phyloP scores from a whole-genome alignment of 2,797 vertebrate genomes.

The Calcarius lapponicus region DNA sequence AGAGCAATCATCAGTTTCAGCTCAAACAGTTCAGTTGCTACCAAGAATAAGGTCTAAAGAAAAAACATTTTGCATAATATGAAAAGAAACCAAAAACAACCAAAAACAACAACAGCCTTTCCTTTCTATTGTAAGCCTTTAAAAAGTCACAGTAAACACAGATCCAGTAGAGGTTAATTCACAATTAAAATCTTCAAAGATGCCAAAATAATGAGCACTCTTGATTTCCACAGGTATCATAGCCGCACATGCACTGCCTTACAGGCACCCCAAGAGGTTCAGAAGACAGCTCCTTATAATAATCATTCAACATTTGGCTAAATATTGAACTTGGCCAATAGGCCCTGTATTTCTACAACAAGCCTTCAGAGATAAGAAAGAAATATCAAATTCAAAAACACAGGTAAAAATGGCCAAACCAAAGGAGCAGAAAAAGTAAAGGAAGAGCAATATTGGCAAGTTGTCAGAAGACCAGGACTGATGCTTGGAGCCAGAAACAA shows the following conservation, averaged over 20 bases:
- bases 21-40: not conserved
- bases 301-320: not conserved
- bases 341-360: not conserved
- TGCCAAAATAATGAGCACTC: not conserved
- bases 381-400: not conserved
- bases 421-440: not conserved
- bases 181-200: not conserved
- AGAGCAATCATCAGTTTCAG: not conserved
- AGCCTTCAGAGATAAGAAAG: not conserved
- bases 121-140: not conserved
- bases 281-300: not conserved
- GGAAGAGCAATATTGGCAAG: not conserved
- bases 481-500: not conserved
- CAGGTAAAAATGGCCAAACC: not conserved
- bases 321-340: not conserved
- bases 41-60: not conserved
- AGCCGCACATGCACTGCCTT: not conserved
- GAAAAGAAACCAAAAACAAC: rapidly evolving
- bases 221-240: not conserved
- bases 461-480: not conserved
- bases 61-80: not conserved
- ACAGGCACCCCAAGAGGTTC: not conserved
- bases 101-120: too few relatives aligned
- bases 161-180: not conserved
- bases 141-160: not conserved